phyloP scores from a whole-genome alignment of 2,113 vertebrate species.

The Amia ocellicauda region DNA sequence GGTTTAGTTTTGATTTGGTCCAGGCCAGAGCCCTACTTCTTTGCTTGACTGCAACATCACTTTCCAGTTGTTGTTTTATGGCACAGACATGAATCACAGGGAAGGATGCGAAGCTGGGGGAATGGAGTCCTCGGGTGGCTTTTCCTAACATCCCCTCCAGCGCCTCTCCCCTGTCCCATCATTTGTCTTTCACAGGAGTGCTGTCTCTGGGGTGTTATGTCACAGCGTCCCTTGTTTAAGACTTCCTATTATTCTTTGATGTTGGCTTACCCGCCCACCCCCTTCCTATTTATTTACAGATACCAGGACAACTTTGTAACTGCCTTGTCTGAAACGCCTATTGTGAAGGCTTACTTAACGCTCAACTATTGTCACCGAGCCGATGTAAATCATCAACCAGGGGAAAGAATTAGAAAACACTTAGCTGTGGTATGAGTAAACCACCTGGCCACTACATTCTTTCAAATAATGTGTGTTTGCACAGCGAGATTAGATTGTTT shows the following conservation, averaged over 20 bases:
- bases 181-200: background rate
- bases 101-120: too few relatives aligned
- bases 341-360: conserved; percentile 14
- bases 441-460: conserved; percentile 20
- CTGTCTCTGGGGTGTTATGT: background rate
- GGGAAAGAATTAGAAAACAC: conserved; percentile 16
- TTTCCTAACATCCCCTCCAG: too few relatives aligned
- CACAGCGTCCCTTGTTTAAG: conserved; percentile 5
- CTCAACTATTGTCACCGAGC: conserved; percentile 10
- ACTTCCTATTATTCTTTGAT: conserved; percentile 13
- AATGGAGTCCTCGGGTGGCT: too few relatives aligned
- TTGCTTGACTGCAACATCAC: conserved; percentile 17
- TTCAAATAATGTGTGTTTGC: conserved; percentile 18
- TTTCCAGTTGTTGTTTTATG: too few relatives aligned
- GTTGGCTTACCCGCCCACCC: conserved; percentile 5
- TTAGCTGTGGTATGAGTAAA: conserved; percentile 14
- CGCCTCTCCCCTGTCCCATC: background rate
- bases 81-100: too few relatives aligned
- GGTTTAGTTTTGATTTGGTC: too few relatives aligned
- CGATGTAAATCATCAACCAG: conserved; percentile 26
- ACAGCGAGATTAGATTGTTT: conserved; percentile 19
- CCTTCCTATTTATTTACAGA: conserved; percentile 13
- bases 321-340: background rate
- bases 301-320: conserved; percentile 5
- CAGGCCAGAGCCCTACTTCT: too few relatives aligned